Percentiles rank a stretch among this genome's conserved stretches.
phyloP scores from a whole-genome alignment of 2,888 invertebrate species.

The Tiphia femorata region DNA sequence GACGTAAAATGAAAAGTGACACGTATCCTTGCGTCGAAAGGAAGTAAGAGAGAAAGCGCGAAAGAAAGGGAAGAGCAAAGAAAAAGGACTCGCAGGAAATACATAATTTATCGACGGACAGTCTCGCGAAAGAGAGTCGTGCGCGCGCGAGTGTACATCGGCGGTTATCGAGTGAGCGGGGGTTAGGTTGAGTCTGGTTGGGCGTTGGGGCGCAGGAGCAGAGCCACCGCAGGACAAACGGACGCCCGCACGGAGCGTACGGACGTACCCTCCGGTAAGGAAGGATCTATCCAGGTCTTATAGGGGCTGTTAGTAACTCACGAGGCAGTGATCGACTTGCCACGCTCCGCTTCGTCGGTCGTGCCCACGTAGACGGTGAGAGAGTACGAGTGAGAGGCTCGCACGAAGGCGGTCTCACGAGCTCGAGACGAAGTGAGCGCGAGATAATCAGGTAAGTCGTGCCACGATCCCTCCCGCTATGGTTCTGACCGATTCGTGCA shows the following conservation, averaged over 20 bases:
- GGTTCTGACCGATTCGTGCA: no score
- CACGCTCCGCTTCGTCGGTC: no score
- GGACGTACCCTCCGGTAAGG: slow-evolving; percentile 29
- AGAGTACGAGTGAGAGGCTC: no score
- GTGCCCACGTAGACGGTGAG: no score
- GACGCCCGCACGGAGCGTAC: slow-evolving; percentile 16
- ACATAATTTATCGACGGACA: slow-evolving; percentile 43
- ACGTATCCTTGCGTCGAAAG: no score
- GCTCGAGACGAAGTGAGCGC: no score
- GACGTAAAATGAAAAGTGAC: no score
- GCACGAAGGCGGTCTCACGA: no score
- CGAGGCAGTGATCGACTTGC: slow-evolving; percentile 28
- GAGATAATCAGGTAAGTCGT: no score
- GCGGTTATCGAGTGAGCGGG: slow-evolving; percentile 50
- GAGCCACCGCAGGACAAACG: slow-evolving; percentile 57
- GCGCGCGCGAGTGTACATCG: slow-evolving; percentile 19
- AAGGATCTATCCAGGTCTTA: slow-evolving; percentile 42
- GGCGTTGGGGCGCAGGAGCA: slow-evolving; percentile 61
- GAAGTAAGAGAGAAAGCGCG: no score
- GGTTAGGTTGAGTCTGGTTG: slow-evolving; percentile 52
- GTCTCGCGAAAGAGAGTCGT: slow-evolving; percentile 26
- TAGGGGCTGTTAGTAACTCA: slow-evolving; percentile 44
- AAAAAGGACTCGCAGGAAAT: not conserved
- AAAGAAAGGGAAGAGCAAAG: not conserved
- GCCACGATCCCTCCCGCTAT: no score